Evolutionary conservation across 2,888 invertebrate species (phyloP).

Genomic region (Coenonympha arcania): DNA sequence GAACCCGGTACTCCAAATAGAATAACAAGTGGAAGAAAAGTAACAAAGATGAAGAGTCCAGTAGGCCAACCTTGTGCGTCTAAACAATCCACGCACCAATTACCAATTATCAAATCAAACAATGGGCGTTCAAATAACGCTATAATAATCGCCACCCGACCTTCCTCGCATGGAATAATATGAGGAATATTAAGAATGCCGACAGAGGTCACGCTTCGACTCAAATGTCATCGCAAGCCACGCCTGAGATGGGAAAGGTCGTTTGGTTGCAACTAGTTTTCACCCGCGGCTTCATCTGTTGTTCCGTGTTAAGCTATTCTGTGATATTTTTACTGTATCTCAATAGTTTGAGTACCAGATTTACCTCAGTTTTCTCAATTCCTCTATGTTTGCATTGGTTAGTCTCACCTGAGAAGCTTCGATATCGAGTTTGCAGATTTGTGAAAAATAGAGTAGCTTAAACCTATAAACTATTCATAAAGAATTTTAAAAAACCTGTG

Average conservation of each 20-base stretch:
- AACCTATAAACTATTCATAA: no score
- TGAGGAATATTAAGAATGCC: slow-evolving; percentile 12
- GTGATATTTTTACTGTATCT: no score
- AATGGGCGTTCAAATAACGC: slow-evolving; percentile 4
- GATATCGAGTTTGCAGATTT: no score
- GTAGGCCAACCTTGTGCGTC: not conserved
- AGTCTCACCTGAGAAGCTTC: no score
- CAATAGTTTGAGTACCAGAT: no score
- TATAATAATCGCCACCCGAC: slow-evolving; percentile 15
- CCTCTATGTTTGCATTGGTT: no score
- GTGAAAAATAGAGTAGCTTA: no score
- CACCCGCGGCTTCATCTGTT: not conserved
- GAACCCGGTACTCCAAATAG: no score
- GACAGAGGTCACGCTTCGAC: slow-evolving; percentile 4
- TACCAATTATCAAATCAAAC: slow-evolving; percentile 6
- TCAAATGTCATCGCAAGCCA: slow-evolving; percentile 2
- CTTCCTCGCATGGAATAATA: slow-evolving; percentile 27
- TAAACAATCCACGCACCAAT: slow-evolving; percentile 11
- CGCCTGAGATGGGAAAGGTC: slow-evolving; percentile 6
- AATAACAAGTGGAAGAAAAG: no score
- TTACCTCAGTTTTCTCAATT: no score
- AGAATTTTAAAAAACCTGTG: no score
- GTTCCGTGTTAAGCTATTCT: no score
- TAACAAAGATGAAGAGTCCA: not conserved
- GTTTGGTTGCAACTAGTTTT: not conserved